Percentiles rank a stretch among this genome's conserved stretches.
Conservation (phyloP, 2,888 invertebrate species). For the Pammene aurita region DNA sequence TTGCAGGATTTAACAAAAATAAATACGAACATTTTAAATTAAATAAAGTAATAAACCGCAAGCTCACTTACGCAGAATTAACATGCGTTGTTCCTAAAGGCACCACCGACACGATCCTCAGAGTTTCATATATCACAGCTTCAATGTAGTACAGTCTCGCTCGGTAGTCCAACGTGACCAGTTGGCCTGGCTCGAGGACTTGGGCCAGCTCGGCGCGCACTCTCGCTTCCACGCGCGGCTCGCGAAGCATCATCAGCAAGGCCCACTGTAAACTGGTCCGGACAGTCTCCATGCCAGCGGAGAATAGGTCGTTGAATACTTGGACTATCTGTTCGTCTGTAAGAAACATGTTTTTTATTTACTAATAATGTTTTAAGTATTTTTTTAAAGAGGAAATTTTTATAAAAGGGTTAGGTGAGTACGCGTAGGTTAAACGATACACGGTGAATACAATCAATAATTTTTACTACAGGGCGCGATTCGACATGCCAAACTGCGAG, state of each 20-base stretch:
- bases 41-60: neutral
- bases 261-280: constrained; percentile 92
- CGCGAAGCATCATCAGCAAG: constrained; percentile 90
- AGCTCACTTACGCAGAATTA: constrained; percentile 85
- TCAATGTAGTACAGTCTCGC: constrained; percentile 89
- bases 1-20: too few species aligned
- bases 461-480: too few species aligned
- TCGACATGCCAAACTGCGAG: too few species aligned
- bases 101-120: constrained; percentile 90
- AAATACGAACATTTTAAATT: too few species aligned
- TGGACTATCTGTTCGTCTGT: constrained; percentile 92
- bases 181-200: constrained; percentile 87
- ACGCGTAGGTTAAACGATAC: too few species aligned
- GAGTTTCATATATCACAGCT: constrained; percentile 90
- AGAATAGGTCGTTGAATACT: constrained; percentile 93
- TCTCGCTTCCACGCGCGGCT: constrained; percentile 87
- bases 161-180: constrained; percentile 89
- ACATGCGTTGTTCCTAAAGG: constrained; percentile 93
- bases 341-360: constrained; percentile 42
- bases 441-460: too few species aligned
- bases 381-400: too few species aligned
- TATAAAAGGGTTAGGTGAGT: too few species aligned
- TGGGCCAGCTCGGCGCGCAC: constrained; percentile 90
- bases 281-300: constrained; percentile 94
- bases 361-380: neutral